Evolutionary conservation across 2,113 vertebrate genomes (phyloP).

Genomic region (Alethe castanea): DNA sequence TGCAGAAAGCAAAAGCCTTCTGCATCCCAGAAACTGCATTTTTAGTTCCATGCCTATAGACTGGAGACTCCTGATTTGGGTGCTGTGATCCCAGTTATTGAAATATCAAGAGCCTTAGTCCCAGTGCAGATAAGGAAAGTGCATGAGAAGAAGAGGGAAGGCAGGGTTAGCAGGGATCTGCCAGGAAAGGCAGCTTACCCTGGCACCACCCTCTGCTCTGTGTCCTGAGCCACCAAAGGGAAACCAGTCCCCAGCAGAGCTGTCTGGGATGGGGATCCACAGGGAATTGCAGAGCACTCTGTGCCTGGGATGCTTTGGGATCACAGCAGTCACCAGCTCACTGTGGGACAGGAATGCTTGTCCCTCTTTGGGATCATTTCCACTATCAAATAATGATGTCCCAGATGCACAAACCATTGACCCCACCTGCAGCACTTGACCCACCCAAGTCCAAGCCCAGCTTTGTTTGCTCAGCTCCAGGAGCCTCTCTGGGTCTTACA

Average conservation of each 20-base stretch:
- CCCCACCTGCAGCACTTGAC: not conserved
- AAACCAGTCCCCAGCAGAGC: fast-evolving
- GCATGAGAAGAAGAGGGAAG: fast-evolving
- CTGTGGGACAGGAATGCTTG: fast-evolving
- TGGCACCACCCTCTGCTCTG: not conserved
- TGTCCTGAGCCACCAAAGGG: not conserved
- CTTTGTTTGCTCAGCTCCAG: not conserved
- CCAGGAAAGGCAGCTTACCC: fast-evolving
- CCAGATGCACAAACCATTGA: fast-evolving
- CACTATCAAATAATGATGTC: fast-evolving
- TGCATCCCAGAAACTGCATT: not conserved
- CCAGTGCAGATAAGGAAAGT: not conserved
- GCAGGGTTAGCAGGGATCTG: not conserved
- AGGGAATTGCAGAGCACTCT: not conserved
- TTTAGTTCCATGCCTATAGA: fast-evolving
- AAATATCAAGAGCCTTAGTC: not conserved
- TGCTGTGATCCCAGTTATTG: fast-evolving
- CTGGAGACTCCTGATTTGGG: not conserved
- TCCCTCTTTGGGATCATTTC: too few relatives aligned
- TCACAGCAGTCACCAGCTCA: not conserved
- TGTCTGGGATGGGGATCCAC: not conserved
- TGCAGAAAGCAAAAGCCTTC: not conserved
- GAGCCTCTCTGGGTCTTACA: not conserved
- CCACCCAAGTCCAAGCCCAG: not conserved
- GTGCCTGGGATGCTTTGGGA: not conserved